Base-by-base conservation (phyloP, 2,797 vertebrate species). In the Leucoraja ocellata region DNA sequence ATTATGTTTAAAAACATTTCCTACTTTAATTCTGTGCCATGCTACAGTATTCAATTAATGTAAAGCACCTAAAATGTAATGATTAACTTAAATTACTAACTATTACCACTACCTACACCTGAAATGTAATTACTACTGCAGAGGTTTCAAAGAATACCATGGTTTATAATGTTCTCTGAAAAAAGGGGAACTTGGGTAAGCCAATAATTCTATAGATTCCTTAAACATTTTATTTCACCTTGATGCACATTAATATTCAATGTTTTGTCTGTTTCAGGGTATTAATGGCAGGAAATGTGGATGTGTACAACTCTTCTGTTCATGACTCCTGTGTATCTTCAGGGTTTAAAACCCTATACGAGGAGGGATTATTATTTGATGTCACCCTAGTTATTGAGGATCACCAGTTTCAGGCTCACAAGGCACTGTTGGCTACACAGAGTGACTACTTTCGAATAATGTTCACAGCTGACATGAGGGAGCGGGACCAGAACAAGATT, bases 401-500 rank as follows among this genome's bases (percentile, higher is more conserved):
- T 96, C 98, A 99, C 95, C 98, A 99, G 94, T 99, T 99, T 97
- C 99, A 99, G 97, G 99, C 98, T 93, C 99, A 99, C 97, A 99
- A 99, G 97, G 99, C 99, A 63, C 97, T 99, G 86, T 96, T 99
- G 97, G 99, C 99, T 95, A 99, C 99, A 14, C 99, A 99, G 97
- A 99, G 99, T 94, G 99, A 99, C 96, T 99, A 99, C 96, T 99
- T 99, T 97, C 97, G 98, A 96, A 98, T 99, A 94, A 99, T 99
- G 99, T 99, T 99, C 96, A 99, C 99, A 9, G 99, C 98, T 3
- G 99, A 99, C 96, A 99, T 99, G 99, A 96, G 98, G 94, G 99
- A 99, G 96, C 96, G 99, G 94, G 98, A 99, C 97, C 99, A 99
- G 97, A 98, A 99, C 95, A 98, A 99, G 97, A 99, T 99, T 97